These are phyloP conservation scores for Campylomormyrus numenius DNA, from an alignment of 2,113 vertebrate species.

Conservation along the genomic window DNA sequence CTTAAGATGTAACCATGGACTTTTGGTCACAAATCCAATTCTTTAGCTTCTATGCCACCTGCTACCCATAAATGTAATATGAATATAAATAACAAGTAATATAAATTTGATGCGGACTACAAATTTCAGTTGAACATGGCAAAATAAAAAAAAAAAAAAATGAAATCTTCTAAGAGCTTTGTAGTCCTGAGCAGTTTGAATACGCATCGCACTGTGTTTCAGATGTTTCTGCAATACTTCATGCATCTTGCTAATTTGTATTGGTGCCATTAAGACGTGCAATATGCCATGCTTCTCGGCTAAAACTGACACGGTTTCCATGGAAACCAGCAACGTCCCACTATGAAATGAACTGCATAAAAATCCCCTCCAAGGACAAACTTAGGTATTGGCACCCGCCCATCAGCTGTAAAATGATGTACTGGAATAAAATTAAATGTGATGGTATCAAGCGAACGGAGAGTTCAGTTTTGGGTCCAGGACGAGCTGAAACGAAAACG, in stretches of 20 bases:
- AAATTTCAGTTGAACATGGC: background rate
- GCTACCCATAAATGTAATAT: background rate
- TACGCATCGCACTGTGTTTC: background rate
- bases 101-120: background rate
- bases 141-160: background rate
- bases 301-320: constrained; percentile 3
- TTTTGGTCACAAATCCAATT: background rate
- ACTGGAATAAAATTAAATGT: background rate
- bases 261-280: background rate
- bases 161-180: background rate
- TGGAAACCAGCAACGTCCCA: constrained; percentile 8
- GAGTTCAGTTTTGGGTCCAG: background rate
- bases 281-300: background rate
- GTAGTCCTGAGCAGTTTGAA: background rate
- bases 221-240: background rate
- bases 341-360: constrained; percentile 6
- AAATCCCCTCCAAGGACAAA: constrained; percentile 10
- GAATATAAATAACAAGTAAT: background rate
- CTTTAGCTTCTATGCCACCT: background rate
- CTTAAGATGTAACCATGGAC: background rate
- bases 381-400: background rate
- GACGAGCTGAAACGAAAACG: background rate
- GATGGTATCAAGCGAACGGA: background rate
- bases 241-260: background rate
- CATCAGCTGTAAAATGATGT: background rate